Conservation (phyloP, 2,113 vertebrate species). For the Elaphurus davidianus region DNA sequence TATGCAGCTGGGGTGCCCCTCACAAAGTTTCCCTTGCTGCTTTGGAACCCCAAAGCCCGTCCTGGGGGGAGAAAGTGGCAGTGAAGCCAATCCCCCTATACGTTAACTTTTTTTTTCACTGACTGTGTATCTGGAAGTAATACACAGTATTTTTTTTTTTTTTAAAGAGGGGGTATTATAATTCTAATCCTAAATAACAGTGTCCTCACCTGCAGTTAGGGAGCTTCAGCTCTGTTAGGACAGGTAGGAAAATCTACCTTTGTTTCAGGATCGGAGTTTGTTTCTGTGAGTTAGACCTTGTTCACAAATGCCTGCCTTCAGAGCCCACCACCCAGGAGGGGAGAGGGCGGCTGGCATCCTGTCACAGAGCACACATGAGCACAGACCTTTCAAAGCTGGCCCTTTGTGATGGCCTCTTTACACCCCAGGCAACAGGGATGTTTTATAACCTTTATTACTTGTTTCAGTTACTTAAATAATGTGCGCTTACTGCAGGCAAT, state of each 20-base stretch:
- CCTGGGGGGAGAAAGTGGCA: neutral
- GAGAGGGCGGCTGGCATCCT: neutral
- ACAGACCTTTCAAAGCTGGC: neutral
- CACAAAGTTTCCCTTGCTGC: neutral
- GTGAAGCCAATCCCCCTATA: neutral
- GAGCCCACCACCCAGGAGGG: neutral
- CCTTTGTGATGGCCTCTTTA: neutral
- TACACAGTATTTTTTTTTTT: neutral
- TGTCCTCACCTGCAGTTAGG: neutral
- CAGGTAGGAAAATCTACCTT: neutral
- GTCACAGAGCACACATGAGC: neutral
- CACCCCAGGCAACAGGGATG: neutral
- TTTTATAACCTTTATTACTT: neutral
- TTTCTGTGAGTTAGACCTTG: neutral
- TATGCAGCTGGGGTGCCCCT: too few species aligned
- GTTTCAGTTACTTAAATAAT: neutral
- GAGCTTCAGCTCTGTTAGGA: neutral
- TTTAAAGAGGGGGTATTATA: too few species aligned
- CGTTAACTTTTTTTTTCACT: neutral
- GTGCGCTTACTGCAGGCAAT: neutral
- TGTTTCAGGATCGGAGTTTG: neutral
- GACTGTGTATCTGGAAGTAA: neutral
- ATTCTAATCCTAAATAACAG: neutral
- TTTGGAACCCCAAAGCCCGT: neutral
- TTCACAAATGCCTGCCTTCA: fast-evolving